These are phyloP conservation scores for Alethe diademata DNA, from an alignment of 2,113 vertebrate species.

Conservation along the genomic window DNA sequence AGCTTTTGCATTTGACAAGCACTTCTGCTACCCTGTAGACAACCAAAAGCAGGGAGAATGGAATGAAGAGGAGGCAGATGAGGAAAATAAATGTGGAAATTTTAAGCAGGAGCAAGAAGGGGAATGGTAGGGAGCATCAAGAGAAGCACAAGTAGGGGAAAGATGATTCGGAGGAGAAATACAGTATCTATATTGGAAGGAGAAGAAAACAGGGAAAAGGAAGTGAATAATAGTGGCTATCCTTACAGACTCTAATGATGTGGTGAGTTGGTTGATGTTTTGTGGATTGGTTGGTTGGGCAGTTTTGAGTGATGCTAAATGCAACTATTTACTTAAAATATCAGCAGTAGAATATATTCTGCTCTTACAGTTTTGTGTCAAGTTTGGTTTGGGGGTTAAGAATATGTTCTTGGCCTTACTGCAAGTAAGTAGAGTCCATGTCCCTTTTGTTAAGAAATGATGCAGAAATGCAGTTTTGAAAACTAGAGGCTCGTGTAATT, in stretches of 20 bases:
- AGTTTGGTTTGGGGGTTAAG: neutral
- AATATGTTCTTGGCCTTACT: neutral
- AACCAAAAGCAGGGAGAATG: neutral
- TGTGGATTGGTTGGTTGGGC: neutral
- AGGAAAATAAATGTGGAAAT: neutral
- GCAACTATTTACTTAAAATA: neutral
- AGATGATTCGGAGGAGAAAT: neutral
- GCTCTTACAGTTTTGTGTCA: neutral
- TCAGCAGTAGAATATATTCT: neutral
- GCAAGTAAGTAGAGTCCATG: neutral
- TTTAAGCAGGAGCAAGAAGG: neutral
- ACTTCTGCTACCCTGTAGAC: neutral
- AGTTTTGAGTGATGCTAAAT: neutral
- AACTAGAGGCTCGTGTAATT: neutral
- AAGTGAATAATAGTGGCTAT: neutral
- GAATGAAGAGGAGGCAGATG: neutral
- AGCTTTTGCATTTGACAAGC: neutral
- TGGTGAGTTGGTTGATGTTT: neutral
- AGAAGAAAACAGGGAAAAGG: neutral
- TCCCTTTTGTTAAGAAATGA: neutral
- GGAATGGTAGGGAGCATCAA: neutral
- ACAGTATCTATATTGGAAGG: neutral
- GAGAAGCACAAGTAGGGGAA: neutral
- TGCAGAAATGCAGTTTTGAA: neutral
- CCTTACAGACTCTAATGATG: neutral